Conservation (phyloP, 2,113 vertebrate species). For the Ciconia stormi region DNA sequence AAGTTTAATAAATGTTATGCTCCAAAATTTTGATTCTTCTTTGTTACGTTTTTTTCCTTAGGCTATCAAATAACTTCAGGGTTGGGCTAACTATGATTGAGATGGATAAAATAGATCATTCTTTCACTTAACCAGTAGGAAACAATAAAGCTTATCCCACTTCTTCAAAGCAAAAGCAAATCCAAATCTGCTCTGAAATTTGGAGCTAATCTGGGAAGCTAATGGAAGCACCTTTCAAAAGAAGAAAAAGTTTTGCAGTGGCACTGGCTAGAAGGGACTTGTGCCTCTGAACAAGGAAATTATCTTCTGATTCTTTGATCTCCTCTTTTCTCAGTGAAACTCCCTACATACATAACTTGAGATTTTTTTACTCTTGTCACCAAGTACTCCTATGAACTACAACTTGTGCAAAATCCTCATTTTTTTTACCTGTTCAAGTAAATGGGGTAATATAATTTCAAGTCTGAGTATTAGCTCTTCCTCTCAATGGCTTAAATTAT, state of each 20-base stretch:
- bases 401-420: background rate
- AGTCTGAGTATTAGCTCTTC: slow-evolving; percentile 6
- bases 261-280: background rate
- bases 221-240: background rate
- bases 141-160: background rate
- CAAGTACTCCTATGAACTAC: background rate
- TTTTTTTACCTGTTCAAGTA: background rate
- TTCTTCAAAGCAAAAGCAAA: background rate
- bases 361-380: background rate
- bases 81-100: background rate
- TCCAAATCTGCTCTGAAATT: background rate
- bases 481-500: slow-evolving; percentile 27
- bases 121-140: background rate
- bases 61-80: background rate
- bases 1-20: background rate
- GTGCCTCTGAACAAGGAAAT: background rate
- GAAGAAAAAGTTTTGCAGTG: background rate
- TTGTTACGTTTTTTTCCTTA: background rate
- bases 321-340: background rate
- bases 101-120: background rate
- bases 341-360: background rate
- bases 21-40: background rate
- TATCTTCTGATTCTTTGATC: background rate
- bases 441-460: slow-evolving; percentile 20
- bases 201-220: background rate